These are phyloP conservation scores for Pagrus major DNA, from an alignment of 2,113 vertebrate species.

Conservation along the genomic window DNA sequence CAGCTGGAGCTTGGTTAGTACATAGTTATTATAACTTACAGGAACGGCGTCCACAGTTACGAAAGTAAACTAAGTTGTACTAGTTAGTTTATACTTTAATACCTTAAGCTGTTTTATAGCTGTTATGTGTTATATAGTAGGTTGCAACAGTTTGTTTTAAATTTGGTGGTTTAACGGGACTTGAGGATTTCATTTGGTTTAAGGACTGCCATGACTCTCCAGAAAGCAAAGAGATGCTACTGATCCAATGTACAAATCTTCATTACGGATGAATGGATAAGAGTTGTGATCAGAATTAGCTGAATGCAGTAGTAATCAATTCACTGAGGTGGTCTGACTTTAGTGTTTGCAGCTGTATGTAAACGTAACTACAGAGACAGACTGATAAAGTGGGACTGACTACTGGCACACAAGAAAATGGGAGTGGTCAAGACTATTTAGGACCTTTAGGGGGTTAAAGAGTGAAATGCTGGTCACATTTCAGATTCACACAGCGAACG, in stretches of 20 bases:
- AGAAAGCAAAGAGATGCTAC: neutral
- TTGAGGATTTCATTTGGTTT: neutral
- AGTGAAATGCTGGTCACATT: conserved; percentile 38
- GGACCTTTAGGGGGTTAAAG: conserved; percentile 24
- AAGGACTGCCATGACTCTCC: neutral
- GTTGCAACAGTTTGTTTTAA: too few species aligned
- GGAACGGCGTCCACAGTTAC: too few species aligned
- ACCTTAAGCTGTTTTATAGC: neutral
- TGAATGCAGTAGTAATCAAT: neutral
- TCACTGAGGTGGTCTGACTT: neutral
- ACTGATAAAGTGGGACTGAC: neutral
- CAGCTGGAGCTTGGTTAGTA: too few species aligned
- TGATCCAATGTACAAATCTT: neutral
- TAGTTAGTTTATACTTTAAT: too few species aligned
- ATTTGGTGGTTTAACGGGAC: neutral
- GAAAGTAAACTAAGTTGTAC: too few species aligned
- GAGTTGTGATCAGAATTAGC: neutral
- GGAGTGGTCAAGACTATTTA: conserved; percentile 7
- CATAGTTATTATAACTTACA: too few species aligned
- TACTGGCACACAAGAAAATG: neutral
- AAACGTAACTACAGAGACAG: neutral
- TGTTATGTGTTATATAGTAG: too few species aligned
- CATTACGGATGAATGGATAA: neutral
- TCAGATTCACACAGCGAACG: conserved; percentile 22
- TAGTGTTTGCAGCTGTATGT: neutral